These are phyloP conservation scores for Tor tambroides DNA, from an alignment of 2,113 vertebrate genomes.

Conservation along the genomic window DNA sequence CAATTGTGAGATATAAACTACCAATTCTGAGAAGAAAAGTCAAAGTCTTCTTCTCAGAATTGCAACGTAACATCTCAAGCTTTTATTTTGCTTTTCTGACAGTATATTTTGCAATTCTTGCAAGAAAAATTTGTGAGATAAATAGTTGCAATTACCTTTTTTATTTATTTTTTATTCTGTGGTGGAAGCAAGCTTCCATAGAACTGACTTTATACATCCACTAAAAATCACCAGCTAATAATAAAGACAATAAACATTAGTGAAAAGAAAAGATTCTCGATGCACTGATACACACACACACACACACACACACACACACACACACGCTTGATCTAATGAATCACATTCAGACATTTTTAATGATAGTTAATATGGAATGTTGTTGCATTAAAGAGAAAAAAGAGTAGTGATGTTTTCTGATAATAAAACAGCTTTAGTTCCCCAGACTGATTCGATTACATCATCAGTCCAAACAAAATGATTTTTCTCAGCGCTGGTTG, in stretches of 20 bases:
- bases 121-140: no score
- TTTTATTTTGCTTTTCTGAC: no score
- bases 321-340: background rate
- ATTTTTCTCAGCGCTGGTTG: background rate
- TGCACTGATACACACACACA: background rate
- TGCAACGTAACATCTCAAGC: no score
- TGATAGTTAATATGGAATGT: background rate
- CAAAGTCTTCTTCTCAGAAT: no score
- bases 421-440: background rate
- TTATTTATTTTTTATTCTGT: no score
- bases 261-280: background rate
- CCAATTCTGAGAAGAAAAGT: no score
- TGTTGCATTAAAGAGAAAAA: background rate
- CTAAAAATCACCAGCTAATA: background rate
- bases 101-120: no score
- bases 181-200: no score
- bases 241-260: background rate
- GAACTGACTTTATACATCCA: background rate
- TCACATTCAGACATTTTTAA: constrained; percentile 8
- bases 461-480: background rate
- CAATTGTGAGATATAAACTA: no score
- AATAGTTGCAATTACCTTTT: no score
- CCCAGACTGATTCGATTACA: background rate
- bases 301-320: background rate
- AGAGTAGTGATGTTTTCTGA: background rate